Conservation (phyloP, 1,140 invertebrate genomes). For the Rhynchophorus ferrugineus region DNA sequence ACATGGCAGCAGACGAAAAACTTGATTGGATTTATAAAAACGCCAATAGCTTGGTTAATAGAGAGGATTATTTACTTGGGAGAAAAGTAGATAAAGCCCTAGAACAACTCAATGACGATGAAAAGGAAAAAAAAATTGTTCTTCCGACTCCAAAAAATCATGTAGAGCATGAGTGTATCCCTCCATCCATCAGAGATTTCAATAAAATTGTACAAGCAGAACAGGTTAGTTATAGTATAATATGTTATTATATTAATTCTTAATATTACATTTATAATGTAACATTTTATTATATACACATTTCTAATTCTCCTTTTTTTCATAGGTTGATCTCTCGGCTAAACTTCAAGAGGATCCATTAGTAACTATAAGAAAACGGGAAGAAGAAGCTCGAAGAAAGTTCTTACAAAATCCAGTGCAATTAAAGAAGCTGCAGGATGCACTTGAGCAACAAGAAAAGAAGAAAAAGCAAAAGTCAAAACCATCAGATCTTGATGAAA, state of each 20-base stretch:
- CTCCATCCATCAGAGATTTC: conserved; percentile 62
- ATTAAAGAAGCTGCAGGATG: conserved; percentile 71
- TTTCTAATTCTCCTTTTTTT: too few relatives aligned
- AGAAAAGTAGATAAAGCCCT: conserved; percentile 79
- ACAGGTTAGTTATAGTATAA: too few relatives aligned
- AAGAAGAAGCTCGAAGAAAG: conserved; percentile 72
- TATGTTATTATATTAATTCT: conserved; percentile 7
- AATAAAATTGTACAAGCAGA: conserved; percentile 39
- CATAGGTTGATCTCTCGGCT: conserved; percentile 66
- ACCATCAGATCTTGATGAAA: conserved; percentile 38
- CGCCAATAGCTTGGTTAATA: conserved; percentile 61
- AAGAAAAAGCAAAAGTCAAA: conserved; percentile 46
- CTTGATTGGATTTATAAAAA: conserved; percentile 43
- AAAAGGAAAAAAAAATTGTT: conserved; percentile 47
- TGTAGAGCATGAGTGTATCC: conserved; percentile 68
- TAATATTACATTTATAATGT: neutral
- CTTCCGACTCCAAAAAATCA: conserved; percentile 52
- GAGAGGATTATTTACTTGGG: conserved; percentile 87
- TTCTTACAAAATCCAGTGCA: conserved; percentile 86
- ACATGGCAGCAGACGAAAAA: conserved; percentile 16
- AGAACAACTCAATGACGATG: conserved; percentile 56
- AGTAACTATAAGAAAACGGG: conserved; percentile 73
- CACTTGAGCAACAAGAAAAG: conserved; percentile 57
- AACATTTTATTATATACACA: neutral
- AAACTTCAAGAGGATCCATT: conserved; percentile 89